Evolutionary conservation across 2,888 invertebrate genomes (phyloP), one percentile per base, ranked within the genome.

Genomic region (Mythimna lalbum): DNA sequence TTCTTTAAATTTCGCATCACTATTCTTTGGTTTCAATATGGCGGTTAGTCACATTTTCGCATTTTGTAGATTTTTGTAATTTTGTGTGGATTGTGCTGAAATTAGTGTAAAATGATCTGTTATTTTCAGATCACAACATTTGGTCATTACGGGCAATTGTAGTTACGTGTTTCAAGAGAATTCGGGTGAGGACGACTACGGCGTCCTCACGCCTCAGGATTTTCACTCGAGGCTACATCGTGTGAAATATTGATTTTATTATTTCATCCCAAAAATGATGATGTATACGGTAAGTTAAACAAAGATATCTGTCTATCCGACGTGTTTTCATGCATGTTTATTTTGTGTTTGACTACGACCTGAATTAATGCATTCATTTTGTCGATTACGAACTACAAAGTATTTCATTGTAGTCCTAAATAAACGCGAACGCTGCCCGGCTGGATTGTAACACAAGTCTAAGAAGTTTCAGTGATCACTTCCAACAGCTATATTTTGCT

Each of bases 251-350:
- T 90, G 92, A 93, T 92, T 92, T 88, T 82, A 73, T 64, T 87
- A 81, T 70, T 78, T 61, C 67, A 75, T 64, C 76, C 63, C 79
- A 87, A 90, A 88, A 84, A 94, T 94, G 95, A 94, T 95, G 95
- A 95, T 95, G 95, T 95, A 95, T 85, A 95, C 95, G 93, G 95
- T 95, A 92, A 93, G 93, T 74, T 43, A 33, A 69, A 69, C 21
- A 10, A 33, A 12, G 50, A 64, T 60, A 21, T 23, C 23, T 47
- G 2, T 23, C 23, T 21, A 12, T 49, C 12, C 12, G 5, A 27
- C 47, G 17, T 53, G 23, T 55, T n/a, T 36, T 1, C 19, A 61
- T 33, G 21, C 14, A 31, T 64, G 23, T 55, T 60, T 36, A 49
- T 14, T 21, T 39, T 23, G 12, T 55, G 2, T 9, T 65, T 65